Percentiles rank a stretch among this genome's conserved stretches.
phyloP scores from a whole-genome alignment of 1,140 invertebrate species.

The Batillaria attramentaria region DNA sequence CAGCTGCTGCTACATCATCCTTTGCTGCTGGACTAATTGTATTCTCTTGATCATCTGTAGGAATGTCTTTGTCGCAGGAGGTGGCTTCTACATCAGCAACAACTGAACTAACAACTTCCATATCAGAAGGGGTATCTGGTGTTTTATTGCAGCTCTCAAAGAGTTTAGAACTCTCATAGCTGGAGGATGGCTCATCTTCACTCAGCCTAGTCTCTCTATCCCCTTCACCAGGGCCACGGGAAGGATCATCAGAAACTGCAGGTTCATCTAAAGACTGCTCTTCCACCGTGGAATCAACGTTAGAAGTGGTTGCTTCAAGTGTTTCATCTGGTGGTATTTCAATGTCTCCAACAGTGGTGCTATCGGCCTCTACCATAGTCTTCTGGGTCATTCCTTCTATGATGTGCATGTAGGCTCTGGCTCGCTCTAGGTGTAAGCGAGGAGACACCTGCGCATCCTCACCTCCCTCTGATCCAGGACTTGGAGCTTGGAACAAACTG shows the following conservation, averaged over 20 bases:
- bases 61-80: neutral
- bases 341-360: slow-evolving; percentile 51
- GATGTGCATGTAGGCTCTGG: slow-evolving; percentile 45
- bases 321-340: slow-evolving; percentile 16
- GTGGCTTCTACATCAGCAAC: too few relatives aligned
- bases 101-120: too few relatives aligned
- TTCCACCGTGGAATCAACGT: neutral
- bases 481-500: slow-evolving; percentile 39
- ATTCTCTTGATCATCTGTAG: too few relatives aligned
- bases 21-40: too few relatives aligned
- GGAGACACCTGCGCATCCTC: slow-evolving; percentile 18
- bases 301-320: neutral
- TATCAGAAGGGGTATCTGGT: too few relatives aligned
- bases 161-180: too few relatives aligned
- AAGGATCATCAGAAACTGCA: too few relatives aligned
- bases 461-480: slow-evolving; percentile 1
- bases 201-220: neutral
- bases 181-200: too few relatives aligned
- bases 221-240: too few relatives aligned
- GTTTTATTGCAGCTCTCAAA: too few relatives aligned
- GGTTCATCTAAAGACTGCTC: too few relatives aligned
- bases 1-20: too few relatives aligned
- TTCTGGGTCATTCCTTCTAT: slow-evolving; percentile 44
- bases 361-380: slow-evolving; percentile 56
- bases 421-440: slow-evolving; percentile 34